Percentiles rank a stretch among this genome's conserved stretches.
These are phyloP conservation scores for Acanthococcus lagerstroemiae DNA, from an alignment of 2,888 invertebrate genomes.

Conservation along the genomic window DNA sequence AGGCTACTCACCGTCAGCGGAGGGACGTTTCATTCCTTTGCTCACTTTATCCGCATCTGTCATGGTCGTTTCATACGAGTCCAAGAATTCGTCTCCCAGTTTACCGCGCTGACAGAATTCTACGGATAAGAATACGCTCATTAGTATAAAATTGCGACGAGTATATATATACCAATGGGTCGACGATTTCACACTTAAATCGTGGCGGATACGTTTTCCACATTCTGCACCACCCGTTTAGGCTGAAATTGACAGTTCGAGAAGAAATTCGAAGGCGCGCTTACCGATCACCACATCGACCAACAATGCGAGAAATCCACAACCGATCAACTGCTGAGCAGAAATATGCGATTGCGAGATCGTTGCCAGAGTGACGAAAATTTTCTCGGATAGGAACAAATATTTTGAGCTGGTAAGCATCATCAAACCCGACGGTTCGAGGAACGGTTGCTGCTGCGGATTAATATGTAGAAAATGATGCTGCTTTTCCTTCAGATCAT, in stretches of 20 bases:
- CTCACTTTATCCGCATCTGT: constrained; percentile 47
- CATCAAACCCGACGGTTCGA: background rate
- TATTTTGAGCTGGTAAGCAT: constrained; percentile 10
- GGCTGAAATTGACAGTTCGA: too few species aligned
- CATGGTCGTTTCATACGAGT: constrained; percentile 4
- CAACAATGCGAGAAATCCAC: constrained; percentile 9
- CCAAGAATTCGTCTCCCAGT: constrained; percentile 8
- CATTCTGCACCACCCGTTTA: too few species aligned
- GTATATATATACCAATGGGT: too few species aligned
- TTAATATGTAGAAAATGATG: constrained; percentile 9
- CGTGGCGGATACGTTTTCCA: too few species aligned
- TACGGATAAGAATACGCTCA: background rate
- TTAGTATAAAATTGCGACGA: too few species aligned
- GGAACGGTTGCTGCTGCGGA: constrained; percentile 1
- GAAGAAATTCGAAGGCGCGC: background rate
- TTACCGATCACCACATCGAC: constrained; percentile 15
- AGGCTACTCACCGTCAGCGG: constrained; percentile 35
- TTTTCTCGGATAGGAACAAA: constrained; percentile 19
- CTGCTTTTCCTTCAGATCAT: constrained; percentile 11
- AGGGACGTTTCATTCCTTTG: constrained; percentile 34
- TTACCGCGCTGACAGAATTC: constrained; percentile 17
- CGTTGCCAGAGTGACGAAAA: constrained; percentile 3
- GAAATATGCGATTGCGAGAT: constrained; percentile 21
- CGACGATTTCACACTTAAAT: too few species aligned
- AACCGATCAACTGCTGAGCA: constrained; percentile 15